Conservation (phyloP, 1,140 invertebrate species). For the Drosophila sp. region DNA sequence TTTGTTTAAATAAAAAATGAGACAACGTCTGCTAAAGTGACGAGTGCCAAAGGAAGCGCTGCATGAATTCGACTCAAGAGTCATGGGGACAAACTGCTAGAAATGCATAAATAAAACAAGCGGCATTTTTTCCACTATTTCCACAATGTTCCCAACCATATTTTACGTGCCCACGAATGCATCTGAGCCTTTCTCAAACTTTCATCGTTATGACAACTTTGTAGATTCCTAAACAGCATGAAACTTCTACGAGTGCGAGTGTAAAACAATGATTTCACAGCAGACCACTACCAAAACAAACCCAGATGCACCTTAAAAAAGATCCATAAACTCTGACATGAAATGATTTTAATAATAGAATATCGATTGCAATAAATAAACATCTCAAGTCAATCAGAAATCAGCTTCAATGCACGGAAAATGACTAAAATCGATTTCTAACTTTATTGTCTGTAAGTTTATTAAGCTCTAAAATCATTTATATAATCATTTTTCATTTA, state of each 20-base stretch:
- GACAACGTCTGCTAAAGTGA: slow-evolving; percentile 65
- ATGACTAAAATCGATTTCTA: too few species aligned
- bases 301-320: neutral
- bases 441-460: too few species aligned
- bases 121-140: slow-evolving; percentile 69
- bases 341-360: too few species aligned
- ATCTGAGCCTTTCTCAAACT: slow-evolving; percentile 49
- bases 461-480: too few species aligned
- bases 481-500: too few species aligned
- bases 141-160: slow-evolving; percentile 58
- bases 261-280: slow-evolving; percentile 1
- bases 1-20: slow-evolving; percentile 65
- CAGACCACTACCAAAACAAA: neutral
- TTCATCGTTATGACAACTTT: slow-evolving; percentile 63
- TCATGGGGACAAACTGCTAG: slow-evolving; percentile 41
- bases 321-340: too few species aligned
- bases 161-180: slow-evolving; percentile 65
- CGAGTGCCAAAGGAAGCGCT: slow-evolving; percentile 54
- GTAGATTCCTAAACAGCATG: slow-evolving; percentile 44
- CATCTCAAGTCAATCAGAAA: too few species aligned
- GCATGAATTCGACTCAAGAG: slow-evolving; percentile 55
- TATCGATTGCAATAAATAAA: too few species aligned
- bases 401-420: too few species aligned
- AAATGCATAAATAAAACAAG: slow-evolving; percentile 66
- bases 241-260: slow-evolving; percentile 32